Conservation (phyloP, 2,888 invertebrate genomes). For the Parelbella ahira region DNA sequence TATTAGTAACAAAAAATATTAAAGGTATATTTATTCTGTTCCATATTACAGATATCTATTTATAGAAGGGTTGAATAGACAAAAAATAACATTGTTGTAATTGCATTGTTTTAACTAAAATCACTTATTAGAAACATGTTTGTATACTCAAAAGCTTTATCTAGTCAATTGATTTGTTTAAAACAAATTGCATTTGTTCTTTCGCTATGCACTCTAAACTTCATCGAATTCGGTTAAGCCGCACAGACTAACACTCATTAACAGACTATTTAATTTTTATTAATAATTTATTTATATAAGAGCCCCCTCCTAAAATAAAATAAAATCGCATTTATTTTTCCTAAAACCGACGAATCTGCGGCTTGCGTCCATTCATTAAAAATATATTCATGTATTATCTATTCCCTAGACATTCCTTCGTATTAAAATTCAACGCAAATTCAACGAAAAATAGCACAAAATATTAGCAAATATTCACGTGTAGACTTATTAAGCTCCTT, state of each 20-base stretch:
- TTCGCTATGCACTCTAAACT: constrained; percentile 1
- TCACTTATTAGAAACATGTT: no score
- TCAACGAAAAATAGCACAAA: constrained; percentile 12
- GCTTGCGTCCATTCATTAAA: no score
- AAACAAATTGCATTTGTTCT: constrained; percentile 30
- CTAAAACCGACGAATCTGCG: no score
- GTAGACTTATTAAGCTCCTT: background rate
- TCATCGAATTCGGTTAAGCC: constrained; percentile 16
- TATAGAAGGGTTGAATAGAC: no score
- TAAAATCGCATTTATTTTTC: no score
- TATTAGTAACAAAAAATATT: no score
- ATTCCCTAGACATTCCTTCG: constrained; percentile 19
- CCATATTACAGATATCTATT: no score
- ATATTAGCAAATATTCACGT: background rate
- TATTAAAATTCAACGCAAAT: background rate
- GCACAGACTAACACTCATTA: constrained; percentile 8
- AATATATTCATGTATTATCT: constrained; percentile 2
- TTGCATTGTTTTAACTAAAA: no score
- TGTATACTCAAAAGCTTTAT: constrained; percentile 39
- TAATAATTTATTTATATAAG: background rate
- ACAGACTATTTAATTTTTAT: constrained; percentile 1
- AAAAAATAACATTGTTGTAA: no score
- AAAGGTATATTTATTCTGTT: no score
- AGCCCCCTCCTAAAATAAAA: no score
- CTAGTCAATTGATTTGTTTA: constrained; percentile 41